A percentile compares a stretch with the other conserved stretches of the same genome.
phyloP scores from a whole-genome alignment of 2,113 vertebrate species.

The Tamias sibiricus region DNA sequence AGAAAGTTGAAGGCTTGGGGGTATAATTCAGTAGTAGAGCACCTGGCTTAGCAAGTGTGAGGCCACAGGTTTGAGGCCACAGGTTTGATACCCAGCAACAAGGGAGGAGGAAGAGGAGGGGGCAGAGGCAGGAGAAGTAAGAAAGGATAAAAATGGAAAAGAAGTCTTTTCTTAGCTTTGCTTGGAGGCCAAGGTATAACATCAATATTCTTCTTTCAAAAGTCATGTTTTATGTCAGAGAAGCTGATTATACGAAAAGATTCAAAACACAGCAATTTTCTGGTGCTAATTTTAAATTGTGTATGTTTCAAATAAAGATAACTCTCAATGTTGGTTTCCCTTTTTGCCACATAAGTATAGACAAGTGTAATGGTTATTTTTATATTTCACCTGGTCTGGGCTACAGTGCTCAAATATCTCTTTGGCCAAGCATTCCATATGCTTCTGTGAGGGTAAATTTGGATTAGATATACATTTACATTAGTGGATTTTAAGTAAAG shows the following conservation, averaged over 20 bases:
- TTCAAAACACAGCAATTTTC: not conserved
- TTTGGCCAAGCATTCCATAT: not conserved
- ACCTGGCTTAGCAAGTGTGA: too few species aligned
- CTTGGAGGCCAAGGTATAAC: not conserved
- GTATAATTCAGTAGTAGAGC: too few species aligned
- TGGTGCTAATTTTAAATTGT: not conserved
- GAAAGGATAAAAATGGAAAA: not conserved
- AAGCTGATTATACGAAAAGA: not conserved
- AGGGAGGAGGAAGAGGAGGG: too few species aligned
- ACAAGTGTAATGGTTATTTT: not conserved
- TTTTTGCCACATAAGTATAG: not conserved
- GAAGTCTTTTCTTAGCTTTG: not conserved
- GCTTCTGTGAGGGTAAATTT: not conserved
- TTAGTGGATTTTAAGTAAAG: not conserved
- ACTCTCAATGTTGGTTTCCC: not conserved
- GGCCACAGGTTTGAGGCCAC: too few species aligned
- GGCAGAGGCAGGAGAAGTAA: too few species aligned
- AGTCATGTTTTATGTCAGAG: not conserved
- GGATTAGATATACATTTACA: not conserved
- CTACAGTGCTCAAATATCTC: not conserved
- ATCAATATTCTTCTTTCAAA: conserved; percentile 11
- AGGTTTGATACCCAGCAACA: too few species aligned
- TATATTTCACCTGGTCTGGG: not conserved
- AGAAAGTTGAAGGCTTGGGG: not conserved
- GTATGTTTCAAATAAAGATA: conserved; percentile 5